phyloP scores from a whole-genome alignment of 2,888 invertebrate genomes.

The Aelia acuminata region DNA sequence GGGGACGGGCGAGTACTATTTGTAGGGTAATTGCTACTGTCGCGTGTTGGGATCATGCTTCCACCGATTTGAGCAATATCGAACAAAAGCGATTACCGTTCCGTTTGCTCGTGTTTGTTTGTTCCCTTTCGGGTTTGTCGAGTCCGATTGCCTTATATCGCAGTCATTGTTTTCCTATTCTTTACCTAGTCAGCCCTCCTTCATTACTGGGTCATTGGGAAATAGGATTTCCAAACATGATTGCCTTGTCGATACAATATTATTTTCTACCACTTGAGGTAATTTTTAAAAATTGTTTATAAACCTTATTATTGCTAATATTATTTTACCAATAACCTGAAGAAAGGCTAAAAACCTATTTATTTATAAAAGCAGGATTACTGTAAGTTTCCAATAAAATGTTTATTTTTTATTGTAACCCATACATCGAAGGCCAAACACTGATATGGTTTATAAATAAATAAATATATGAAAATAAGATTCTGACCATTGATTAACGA shows the following conservation, averaged over 20 bases:
- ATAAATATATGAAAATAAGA: too few species aligned
- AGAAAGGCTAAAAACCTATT: too few species aligned
- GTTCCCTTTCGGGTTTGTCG: neutral
- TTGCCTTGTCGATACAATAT: neutral
- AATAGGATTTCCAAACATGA: neutral
- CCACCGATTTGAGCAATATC: neutral
- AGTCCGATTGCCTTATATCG: neutral
- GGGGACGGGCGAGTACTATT: neutral
- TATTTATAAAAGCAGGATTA: too few species aligned
- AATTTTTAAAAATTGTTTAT: neutral
- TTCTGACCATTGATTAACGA: too few species aligned
- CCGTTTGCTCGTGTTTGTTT: neutral
- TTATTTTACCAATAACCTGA: too few species aligned
- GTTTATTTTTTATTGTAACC: too few species aligned
- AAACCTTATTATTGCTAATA: too few species aligned
- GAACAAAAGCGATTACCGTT: neutral
- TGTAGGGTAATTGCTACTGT: neutral
- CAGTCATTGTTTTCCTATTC: neutral
- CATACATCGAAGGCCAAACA: too few species aligned
- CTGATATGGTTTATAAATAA: too few species aligned
- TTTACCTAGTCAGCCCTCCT: neutral
- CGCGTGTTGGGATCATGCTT: neutral
- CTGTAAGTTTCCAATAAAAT: too few species aligned
- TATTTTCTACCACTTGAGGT: neutral
- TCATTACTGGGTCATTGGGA: constrained; percentile 1